Evolutionary conservation across 2,797 vertebrate genomes (phyloP).

Genomic region (Bovichtus diacanthus): DNA sequence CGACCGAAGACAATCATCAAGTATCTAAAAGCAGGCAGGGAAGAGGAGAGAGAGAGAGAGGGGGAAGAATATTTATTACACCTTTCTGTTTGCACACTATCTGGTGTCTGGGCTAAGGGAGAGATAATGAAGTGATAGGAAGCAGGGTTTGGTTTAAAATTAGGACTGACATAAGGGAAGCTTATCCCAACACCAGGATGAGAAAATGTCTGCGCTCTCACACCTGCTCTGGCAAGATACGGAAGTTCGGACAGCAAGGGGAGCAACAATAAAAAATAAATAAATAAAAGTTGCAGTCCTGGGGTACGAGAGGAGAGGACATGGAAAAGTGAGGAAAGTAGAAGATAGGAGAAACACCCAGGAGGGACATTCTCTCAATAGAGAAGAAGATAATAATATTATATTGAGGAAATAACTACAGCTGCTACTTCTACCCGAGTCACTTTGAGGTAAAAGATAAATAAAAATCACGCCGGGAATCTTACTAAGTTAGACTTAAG

Average conservation of each 20-base stretch:
- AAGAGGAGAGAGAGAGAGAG: conserved; percentile 7
- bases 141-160: conserved; percentile 49
- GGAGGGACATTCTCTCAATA: not conserved
- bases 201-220: conserved; percentile 40
- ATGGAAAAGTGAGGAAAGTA: not conserved
- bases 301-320: not conserved
- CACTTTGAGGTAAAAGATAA: not conserved
- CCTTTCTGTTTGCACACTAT: conserved; percentile 44
- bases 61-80: conserved; percentile 56
- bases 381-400: not conserved
- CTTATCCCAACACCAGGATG: conserved; percentile 54
- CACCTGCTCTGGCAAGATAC: conserved; percentile 64
- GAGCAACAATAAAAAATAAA: conserved; percentile 25
- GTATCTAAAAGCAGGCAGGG: conserved; percentile 28
- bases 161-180: conserved; percentile 49
- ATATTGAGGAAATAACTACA: not conserved
- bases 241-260: conserved; percentile 14
- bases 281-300: conserved; percentile 17
- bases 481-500: too few relatives aligned
- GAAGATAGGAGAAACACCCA: not conserved
- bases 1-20: conserved; percentile 42
- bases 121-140: conserved; percentile 62
- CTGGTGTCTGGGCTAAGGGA: conserved; percentile 37
- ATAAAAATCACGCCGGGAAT: not conserved
- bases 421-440: not conserved